phyloP scores from a whole-genome alignment of 2,113 vertebrate genomes.

The Gasterosteus nipponicus region DNA sequence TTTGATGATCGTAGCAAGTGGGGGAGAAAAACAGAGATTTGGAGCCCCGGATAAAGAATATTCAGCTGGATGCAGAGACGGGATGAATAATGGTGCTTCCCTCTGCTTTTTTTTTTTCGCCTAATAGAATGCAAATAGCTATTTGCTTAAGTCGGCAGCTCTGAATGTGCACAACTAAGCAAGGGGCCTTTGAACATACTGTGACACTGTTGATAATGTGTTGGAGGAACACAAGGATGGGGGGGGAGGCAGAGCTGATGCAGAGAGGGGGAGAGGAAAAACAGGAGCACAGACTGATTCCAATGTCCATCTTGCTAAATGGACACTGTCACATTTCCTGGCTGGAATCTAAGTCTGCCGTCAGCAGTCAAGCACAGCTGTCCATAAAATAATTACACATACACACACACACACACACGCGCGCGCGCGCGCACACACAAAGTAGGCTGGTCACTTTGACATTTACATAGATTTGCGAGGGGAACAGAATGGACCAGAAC shows the following conservation, averaged over 20 bases:
- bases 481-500: conserved; percentile 40
- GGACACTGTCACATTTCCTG: conserved; percentile 55
- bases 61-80: conserved; percentile 61
- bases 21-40: conserved; percentile 47
- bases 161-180: conserved; percentile 72
- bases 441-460: conserved; percentile 55
- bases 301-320: conserved; percentile 54
- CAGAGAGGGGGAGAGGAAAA: conserved; percentile 20
- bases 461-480: conserved; percentile 69
- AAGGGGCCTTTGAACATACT: conserved; percentile 68
- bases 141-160: conserved; percentile 74
- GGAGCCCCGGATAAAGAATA: conserved; percentile 55
- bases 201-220: conserved; percentile 63
- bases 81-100: conserved; percentile 70
- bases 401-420: conserved; percentile 2
- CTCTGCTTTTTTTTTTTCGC: conserved; percentile 44
- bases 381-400: conserved; percentile 50
- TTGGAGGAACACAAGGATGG: conserved; percentile 50
- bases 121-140: conserved; percentile 76
- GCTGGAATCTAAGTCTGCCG: conserved; percentile 40
- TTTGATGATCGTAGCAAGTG: conserved; percentile 66
- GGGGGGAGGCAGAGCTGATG: background rate
- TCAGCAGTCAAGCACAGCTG: conserved; percentile 46
- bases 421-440: conserved; percentile 25
- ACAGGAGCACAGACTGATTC: conserved; percentile 32